Evolutionary conservation across 1,140 invertebrate genomes (phyloP), one percentile per base, ranked within the genome.

Genomic region (Dinoponera quadriceps): DNA sequence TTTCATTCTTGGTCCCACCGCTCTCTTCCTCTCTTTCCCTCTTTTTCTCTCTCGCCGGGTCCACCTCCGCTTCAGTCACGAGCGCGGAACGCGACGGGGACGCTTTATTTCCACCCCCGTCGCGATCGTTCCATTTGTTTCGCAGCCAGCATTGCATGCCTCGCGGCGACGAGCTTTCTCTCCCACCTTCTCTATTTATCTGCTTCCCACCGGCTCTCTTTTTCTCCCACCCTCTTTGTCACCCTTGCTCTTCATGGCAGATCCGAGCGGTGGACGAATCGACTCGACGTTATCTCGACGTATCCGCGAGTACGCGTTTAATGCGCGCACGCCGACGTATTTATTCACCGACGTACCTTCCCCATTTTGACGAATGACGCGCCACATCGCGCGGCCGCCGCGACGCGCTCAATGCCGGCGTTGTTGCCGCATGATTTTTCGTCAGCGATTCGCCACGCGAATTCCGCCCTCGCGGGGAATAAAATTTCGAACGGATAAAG

Each of bases 91-190:
- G 75, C 63, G 90, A 92, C 91, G 90, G 84, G 89, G 74, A 89
- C 83, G 90, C 89, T 92, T 91, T 92, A 91, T 92, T 92, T 91
- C 85, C 88, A 91, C 82, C 88, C 89, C 87, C 88, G 86, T 88
- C 85, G 90, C 89, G 89, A 90, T 88, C 90, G 89, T 90, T 90
- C 87, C 88, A 92, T 92, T 93, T 93, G 89, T 92, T 92, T 89
- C 90, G 88, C 77, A 85, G 90, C 83, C 85, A 48, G 88, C 88
- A 89, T 89, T 89, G 88, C 88, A 90, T 75, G 72, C 88, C 92
- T 91, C 87, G 88, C 91, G 91, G 90, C 88, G 83, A 85, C 86
- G 86, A 82, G 90, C 82, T 84, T 85, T 84, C 86, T 83, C 87
- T 89, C 83, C 75, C 89, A 82, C 86, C 77, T 88, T 81, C 69